Base-by-base conservation (phyloP, 1,140 invertebrate genomes). In the Bathynomus jamesi region DNA sequence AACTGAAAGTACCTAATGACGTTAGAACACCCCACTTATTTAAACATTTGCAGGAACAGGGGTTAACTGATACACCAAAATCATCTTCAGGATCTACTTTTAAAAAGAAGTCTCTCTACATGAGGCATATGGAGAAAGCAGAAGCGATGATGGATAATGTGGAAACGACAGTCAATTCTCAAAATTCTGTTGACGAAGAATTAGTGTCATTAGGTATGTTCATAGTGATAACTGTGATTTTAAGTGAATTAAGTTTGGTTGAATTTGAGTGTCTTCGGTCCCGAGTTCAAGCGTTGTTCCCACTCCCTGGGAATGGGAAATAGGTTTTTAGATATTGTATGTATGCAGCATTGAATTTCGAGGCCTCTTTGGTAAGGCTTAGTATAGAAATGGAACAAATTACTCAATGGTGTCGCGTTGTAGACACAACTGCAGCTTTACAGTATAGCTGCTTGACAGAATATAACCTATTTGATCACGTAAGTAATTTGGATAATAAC, bases 21-120 rank as follows among this genome's bases (percentile, higher is more conserved):
- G 10, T 27, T 21, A 63, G 24, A 63, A 53, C n/a, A 53, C n/a
- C 11, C 11, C 24, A 29, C 53, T 24, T 63, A 63, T 21, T 10
- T 63, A 63, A 10, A 24, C 61, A 63, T 21, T 10, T 21, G 27
- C 61, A 63, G 21, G 27, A 21, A 17, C 11, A 53, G 25, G n/a
- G n/a, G n/a, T n/a, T n/a, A 31, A 5, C 65, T 25, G 29, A 3
- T 61, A 5, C 60, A 24, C 27, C 60, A 8, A 10, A 61, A n/a
- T 3, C 60, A 5, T 24, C 21, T 61, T 25, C 25, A 4, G n/a
- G 7, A 4, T 7, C 10, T 61, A 32, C 29, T 17, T 30, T 28
- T 13, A 69, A 30, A 28, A 71, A 71, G 29, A 71, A 71, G 27
- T 71, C 70, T 25, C 28, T 71, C 3, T 71, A 71, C 65, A 67